Base-by-base conservation (phyloP, 35 echinoderm and acorn worm species). In the Eucidaris tribuloides region DNA sequence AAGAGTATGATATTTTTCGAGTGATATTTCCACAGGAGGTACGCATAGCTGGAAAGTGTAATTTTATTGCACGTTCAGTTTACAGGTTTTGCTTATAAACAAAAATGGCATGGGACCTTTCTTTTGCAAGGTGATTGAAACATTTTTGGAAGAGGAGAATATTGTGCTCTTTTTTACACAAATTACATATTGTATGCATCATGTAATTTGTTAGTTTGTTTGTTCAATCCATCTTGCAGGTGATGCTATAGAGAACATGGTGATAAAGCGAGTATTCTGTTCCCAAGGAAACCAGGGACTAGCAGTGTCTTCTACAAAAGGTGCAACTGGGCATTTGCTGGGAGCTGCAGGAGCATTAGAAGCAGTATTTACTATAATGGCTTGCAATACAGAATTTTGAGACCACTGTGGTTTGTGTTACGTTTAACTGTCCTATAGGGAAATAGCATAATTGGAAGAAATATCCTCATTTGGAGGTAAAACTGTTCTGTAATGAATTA, bases 321-420 rank as follows among this genome's bases (percentile, higher is more conserved):
- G 95, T 22, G 83, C 95, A 35, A 98, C 90, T 0, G 95, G 95
- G 30, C 95, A 98, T 48, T 78, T 98, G 7, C 22, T 90, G 44
- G 95, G 95, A 24, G 95, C 86, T 43, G 90, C 95, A 28, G 95
- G 95, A 22, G 86, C 95, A 20, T 40, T 98, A 35, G 95, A 98
- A 83, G 95, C 95, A 43, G 86, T 80, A 20, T 98, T 98, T 46
- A 90, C 90, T 25, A 42, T 90, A 15, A 62, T 98, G 65, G 90
- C 95, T 9, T 98, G 95, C 35, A 78, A 76, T 34, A 89, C 63
- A 15, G 95, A 90, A 44, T 77, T 68, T 66, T 13, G 50, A 62
- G 37, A 13, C 62, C 15, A 15, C 27, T 19, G 15, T 65, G 29
- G 15, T 25, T 65, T n/a, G 9, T 9, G 9, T 9, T 11, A 54